Evolutionary conservation across 1,140 invertebrate genomes (phyloP).

Genomic region (Aphidius ervi): DNA sequence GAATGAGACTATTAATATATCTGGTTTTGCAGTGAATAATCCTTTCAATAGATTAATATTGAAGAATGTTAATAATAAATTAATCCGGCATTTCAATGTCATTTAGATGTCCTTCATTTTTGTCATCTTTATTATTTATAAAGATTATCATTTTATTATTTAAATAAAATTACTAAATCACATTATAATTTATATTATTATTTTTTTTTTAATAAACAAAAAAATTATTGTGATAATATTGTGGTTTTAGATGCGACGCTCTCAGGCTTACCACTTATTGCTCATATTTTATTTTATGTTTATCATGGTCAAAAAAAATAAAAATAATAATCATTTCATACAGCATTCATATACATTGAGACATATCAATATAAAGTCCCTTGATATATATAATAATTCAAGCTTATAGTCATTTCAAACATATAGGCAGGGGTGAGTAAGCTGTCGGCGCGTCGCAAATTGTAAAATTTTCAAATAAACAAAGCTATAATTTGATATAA

Average conservation of each 20-base stretch:
- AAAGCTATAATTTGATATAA: slow-evolving; percentile 13
- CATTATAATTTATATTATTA: slow-evolving; percentile 27
- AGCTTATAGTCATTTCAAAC: slow-evolving; percentile 33
- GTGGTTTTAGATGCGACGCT: slow-evolving; percentile 44
- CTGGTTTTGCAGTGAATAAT: no score
- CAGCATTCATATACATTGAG: background rate
- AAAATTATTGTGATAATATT: background rate
- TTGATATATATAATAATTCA: slow-evolving; percentile 32
- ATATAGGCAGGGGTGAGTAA: slow-evolving; percentile 44
- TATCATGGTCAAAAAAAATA: slow-evolving; percentile 22
- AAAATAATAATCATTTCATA: background rate
- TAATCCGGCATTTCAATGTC: no score
- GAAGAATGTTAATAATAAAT: no score
- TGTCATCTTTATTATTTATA: slow-evolving; percentile 5
- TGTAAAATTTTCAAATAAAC: slow-evolving; percentile 23
- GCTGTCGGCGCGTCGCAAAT: slow-evolving; percentile 46
- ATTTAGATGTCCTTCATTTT: background rate
- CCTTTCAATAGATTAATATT: no score
- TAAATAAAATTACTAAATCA: no score
- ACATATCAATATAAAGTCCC: background rate
- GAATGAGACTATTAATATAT: background rate
- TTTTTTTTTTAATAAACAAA: background rate
- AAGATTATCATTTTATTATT: slow-evolving; percentile 18
- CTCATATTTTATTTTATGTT: slow-evolving; percentile 40
- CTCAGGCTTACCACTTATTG: slow-evolving; percentile 52